Evolutionary conservation across 2,797 vertebrate species (phyloP), one percentile per base, ranked within the genome.

Genomic region (Coregonus sp.): DNA sequence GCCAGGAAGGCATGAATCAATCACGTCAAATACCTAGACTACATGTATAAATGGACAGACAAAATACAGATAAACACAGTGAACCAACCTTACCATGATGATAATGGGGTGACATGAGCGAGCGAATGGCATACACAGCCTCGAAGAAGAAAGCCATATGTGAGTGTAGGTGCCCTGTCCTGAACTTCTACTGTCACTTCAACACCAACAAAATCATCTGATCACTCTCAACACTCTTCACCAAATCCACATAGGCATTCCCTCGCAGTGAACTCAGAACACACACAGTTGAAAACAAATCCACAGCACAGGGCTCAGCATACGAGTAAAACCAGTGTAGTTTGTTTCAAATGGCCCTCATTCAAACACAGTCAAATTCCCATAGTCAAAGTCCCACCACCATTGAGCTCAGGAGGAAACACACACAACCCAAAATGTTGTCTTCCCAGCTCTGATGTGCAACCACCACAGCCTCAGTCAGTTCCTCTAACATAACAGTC

Each of bases 61-160:
- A 29, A 1, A 25, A 25, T 1, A 9, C 31, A 50, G 40, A 78
- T 50, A 74, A 4, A 78, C 65, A 77, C 73, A 81, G 15, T 81
- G 14, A 76, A 25, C 4, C 11, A 7, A 16, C 85, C 92, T 93
- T 87, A 87, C 92, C 86, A 67, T 67, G 25, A 25, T 67, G 4
- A 25, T 63, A 9, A 0, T 81, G 4, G 0, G 67, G 77, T 76
- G 84, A 84, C 77, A 92, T 1, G 16, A 94, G 75, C 29, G 92
- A 90, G 16, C 88, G 90, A 14, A 94, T 63, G 71, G 80, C 1
- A 71, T 90, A 93, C 1, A 0, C 80, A 0, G 75, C 85, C 78
- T 94, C 89, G 56, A 92, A 94, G 81, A 94, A 94, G 75, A 93
- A 91, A 83, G 87, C 84, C 93, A 94, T 93, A 70, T 12, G 31